These are phyloP conservation scores for Umimayanthus kanabou DNA, from an alignment of 92 coral and sea anemone species.

Conservation along the genomic window DNA sequence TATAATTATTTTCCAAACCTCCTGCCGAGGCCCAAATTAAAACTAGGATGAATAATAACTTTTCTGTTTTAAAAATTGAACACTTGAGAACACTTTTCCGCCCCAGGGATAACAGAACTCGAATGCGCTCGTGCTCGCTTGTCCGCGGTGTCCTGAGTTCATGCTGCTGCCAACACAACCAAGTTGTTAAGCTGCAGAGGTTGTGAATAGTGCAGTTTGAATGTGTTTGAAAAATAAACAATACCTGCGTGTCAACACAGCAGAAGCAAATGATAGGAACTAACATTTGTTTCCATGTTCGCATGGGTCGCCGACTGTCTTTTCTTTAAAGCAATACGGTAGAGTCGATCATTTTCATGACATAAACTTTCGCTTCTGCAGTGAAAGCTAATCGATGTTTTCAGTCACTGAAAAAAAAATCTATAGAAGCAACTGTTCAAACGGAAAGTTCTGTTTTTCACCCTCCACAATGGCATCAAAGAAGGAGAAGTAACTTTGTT, in stretches of 20 bases:
- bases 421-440: neutral
- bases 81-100: no score
- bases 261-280: neutral
- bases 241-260: neutral
- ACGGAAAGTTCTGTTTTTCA: neutral
- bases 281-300: neutral
- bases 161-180: neutral
- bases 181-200: neutral
- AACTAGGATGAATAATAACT: neutral
- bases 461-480: neutral
- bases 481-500: neutral
- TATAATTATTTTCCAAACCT: neutral
- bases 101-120: neutral
- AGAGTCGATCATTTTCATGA: no score
- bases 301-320: neutral
- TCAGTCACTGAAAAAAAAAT: neutral
- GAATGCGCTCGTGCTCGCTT: neutral
- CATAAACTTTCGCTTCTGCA: neutral
- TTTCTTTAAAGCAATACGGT: neutral
- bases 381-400: neutral
- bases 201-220: neutral
- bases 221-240: neutral
- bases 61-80: no score
- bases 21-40: neutral
- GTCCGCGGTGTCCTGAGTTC: neutral